phyloP scores from a whole-genome alignment of 2,888 invertebrate species.

The Sepioteuthis lessoniana region DNA sequence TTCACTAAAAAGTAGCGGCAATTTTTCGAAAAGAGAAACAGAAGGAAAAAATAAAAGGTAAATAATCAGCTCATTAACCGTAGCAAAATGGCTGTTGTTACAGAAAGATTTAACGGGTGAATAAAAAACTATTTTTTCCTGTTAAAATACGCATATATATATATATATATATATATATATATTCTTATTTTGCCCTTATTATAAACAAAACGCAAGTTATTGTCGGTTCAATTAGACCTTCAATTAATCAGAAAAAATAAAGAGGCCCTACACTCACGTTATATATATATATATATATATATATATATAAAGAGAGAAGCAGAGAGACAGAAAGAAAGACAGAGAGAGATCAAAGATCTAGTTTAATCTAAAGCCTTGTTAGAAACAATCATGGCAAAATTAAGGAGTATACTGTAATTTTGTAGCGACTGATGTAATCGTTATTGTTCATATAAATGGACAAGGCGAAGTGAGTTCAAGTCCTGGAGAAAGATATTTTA shows the following conservation, averaged over 20 bases:
- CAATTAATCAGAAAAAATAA: not conserved
- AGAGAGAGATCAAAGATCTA: not conserved
- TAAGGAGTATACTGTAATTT: too few species aligned
- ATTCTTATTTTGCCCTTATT: not conserved
- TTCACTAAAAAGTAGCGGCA: not conserved
- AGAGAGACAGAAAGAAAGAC: not conserved
- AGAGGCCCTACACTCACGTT: not conserved
- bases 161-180: not conserved
- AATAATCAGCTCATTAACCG: not conserved
- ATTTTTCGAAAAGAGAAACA: not conserved
- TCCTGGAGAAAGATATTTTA: too few species aligned
- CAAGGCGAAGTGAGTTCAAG: too few species aligned
- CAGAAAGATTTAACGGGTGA: not conserved
- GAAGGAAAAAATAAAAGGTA: not conserved
- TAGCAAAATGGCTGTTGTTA: not conserved
- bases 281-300: constrained; percentile 33
- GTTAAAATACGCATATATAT: not conserved
- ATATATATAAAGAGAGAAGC: not conserved
- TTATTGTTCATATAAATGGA: too few species aligned
- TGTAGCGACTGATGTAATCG: too few species aligned
- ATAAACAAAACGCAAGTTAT: not conserved
- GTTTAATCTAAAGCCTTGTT: too few species aligned
- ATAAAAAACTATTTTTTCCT: not conserved
- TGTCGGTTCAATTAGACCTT: not conserved
- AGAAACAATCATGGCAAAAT: too few species aligned